phyloP scores from a whole-genome alignment of 2,113 vertebrate species.

The Etheostoma cragini region DNA sequence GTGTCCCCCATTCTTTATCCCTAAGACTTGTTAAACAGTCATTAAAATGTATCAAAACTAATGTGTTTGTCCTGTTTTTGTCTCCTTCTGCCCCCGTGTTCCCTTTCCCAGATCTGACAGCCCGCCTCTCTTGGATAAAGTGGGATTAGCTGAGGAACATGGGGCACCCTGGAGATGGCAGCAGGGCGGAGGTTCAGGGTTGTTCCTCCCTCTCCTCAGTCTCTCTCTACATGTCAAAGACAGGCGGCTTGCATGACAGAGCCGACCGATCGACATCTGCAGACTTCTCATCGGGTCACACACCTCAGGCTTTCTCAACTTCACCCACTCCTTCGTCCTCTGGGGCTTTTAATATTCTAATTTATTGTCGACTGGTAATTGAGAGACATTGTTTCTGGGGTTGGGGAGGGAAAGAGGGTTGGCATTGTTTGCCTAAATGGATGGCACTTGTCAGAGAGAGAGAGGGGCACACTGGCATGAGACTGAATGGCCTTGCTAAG shows the following conservation, averaged over 20 bases:
- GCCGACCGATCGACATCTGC: slow-evolving; percentile 76
- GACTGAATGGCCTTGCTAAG: slow-evolving; percentile 63
- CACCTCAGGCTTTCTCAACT: slow-evolving; percentile 68
- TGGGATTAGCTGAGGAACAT: slow-evolving; percentile 83
- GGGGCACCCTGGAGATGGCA: slow-evolving; percentile 30
- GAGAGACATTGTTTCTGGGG: slow-evolving; percentile 74
- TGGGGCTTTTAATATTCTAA: slow-evolving; percentile 82
- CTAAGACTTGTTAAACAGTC: slow-evolving; percentile 71
- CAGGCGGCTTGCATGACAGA: slow-evolving; percentile 37
- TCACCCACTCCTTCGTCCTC: slow-evolving; percentile 41
- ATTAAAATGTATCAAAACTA: slow-evolving; percentile 80
- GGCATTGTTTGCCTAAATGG: slow-evolving; percentile 64
- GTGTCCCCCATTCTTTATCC: slow-evolving; percentile 36
- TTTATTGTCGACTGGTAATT: slow-evolving; percentile 76
- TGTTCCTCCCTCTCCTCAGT: slow-evolving; percentile 23
- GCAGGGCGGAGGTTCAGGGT: slow-evolving; percentile 9
- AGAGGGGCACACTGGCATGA: slow-evolving; percentile 60
- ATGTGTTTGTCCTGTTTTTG: slow-evolving; percentile 72
- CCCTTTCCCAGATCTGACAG: slow-evolving; percentile 85
- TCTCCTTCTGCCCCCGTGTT: slow-evolving; percentile 30
- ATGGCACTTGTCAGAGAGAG: slow-evolving; percentile 67
- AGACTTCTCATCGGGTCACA: slow-evolving; percentile 81
- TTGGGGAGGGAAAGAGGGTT: slow-evolving; percentile 37
- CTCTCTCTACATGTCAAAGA: slow-evolving; percentile 58
- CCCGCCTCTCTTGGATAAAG: slow-evolving; percentile 89